Conservation (phyloP, 2,797 vertebrate species). For the Poeciliopsis turneri region DNA sequence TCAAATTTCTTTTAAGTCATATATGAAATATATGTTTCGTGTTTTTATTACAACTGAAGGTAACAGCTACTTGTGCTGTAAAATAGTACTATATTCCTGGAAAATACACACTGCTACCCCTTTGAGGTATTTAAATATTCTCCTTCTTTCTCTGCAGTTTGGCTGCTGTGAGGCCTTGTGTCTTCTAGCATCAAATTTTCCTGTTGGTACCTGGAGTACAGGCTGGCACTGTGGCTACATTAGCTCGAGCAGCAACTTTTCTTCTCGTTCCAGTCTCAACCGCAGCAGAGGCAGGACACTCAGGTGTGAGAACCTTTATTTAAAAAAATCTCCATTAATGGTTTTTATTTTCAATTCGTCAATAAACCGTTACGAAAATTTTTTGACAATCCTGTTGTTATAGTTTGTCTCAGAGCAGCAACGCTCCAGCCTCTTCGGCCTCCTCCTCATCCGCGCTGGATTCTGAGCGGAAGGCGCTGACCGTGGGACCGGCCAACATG, state of each 20-base stretch:
- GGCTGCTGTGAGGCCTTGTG: conserved; percentile 96
- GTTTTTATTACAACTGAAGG: not conserved
- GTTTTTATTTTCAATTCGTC: not conserved
- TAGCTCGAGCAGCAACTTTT: conserved; percentile 58
- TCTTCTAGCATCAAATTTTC: conserved; percentile 88
- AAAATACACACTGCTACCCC: not conserved
- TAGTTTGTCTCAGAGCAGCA: conserved; percentile 85
- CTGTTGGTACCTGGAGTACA: conserved; percentile 91
- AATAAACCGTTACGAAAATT: not conserved
- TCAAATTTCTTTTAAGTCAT: not conserved
- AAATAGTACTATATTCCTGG: not conserved
- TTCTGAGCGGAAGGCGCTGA: conserved; percentile 84
- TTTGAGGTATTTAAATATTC: not conserved
- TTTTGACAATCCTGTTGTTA: conserved; percentile 16
- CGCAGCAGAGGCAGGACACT: conserved; percentile 68
- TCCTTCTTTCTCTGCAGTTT: conserved; percentile 79
- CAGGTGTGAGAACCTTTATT: conserved; percentile 45
- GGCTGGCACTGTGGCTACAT: conserved; percentile 97
- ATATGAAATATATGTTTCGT: not conserved
- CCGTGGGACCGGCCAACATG: conserved; percentile 88
- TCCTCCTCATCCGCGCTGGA: conserved; percentile 67
- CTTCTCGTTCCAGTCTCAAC: conserved; percentile 63
- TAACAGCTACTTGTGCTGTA: not conserved
- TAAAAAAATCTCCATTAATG: not conserved
- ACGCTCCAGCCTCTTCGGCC: conserved; percentile 53